Evolutionary conservation across 2,113 vertebrate genomes (phyloP), one percentile per base, ranked within the genome.

Genomic region (Tyrannus savana): DNA sequence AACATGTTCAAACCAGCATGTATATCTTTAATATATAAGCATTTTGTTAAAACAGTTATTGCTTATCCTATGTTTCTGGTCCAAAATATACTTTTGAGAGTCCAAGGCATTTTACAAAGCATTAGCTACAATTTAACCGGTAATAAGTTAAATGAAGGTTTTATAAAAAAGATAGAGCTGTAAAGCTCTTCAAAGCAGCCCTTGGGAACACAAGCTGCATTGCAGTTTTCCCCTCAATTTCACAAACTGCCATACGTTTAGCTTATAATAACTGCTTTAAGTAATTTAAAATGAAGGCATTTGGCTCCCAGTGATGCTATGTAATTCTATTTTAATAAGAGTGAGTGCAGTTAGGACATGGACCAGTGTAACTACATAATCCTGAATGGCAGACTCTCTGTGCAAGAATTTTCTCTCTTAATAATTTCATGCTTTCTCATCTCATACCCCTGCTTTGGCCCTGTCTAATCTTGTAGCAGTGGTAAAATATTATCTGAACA

Each of bases 201-300:
- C 53, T 60, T 76, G 67, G 82, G 37, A 91, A 47, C 41, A 62
- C 33, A 63, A 83, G 23, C 52, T 75, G 27, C 16, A 41, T 55
- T 87, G 52, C 58, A 64, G 53, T 79, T 94, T 89, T 44, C n/a
- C 56, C 49, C 66, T 85, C 66, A 75, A 7, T 92, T 89, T 90
- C 63, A 80, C 63, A 80, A 88, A 69, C 31, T 76, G 11, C 7
- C 23, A 24, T 69, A 50, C 0, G 0, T 86, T 84, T 71, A 39
- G n/a, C 66, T 85, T 74, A 58, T 88, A 77, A 52, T 44, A 91
- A 86, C 35, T 46, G 35, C 41, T 83, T 80, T 77, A 90, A 80
- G 33, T 83, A 80, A 55, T 84, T 71, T 93, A 8, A 77, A 74
- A 77, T 71, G 3, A 87, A 74, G 60, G 30, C 16, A 47, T 83